phyloP scores from a whole-genome alignment of 2,888 invertebrate species.

The Mythimna ferrago region DNA sequence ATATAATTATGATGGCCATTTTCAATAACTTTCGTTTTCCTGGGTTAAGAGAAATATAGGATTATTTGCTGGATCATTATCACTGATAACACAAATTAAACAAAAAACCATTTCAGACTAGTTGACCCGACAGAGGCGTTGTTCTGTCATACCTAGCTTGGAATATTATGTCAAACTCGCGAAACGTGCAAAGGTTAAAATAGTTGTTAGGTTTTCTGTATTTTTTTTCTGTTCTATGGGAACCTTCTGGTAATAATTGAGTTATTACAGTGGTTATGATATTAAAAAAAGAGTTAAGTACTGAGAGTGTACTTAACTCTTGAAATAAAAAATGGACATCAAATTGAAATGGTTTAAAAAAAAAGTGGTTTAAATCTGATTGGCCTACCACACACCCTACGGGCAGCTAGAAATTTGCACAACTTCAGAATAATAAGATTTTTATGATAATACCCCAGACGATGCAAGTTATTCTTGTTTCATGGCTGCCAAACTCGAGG shows the following conservation, averaged over 20 bases:
- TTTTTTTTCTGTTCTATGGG: too few relatives aligned
- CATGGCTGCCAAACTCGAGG: not conserved
- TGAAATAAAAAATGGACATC: too few relatives aligned
- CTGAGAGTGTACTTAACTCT: too few relatives aligned
- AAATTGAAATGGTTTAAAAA: not conserved
- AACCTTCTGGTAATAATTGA: too few relatives aligned
- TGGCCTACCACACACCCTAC: too few relatives aligned
- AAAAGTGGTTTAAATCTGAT: not conserved
- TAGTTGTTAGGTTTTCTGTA: too few relatives aligned
- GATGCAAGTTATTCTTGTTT: constrained; percentile 1
- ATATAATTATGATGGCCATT: not conserved
- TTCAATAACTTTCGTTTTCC: not conserved
- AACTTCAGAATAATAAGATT: not conserved
- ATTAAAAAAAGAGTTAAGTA: too few relatives aligned
- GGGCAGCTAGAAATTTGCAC: not conserved
- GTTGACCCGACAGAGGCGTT: too few relatives aligned
- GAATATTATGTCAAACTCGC: too few relatives aligned
- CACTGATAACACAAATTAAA: not conserved
- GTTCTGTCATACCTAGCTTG: too few relatives aligned
- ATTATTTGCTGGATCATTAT: not conserved
- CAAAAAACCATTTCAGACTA: not conserved
- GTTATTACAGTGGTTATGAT: too few relatives aligned
- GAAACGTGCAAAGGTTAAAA: too few relatives aligned
- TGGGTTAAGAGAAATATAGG: not conserved
- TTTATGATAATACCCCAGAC: not conserved